Conservation (phyloP, 35 echinoderm and acorn worm genomes). For the Eucidaris tribuloides region DNA sequence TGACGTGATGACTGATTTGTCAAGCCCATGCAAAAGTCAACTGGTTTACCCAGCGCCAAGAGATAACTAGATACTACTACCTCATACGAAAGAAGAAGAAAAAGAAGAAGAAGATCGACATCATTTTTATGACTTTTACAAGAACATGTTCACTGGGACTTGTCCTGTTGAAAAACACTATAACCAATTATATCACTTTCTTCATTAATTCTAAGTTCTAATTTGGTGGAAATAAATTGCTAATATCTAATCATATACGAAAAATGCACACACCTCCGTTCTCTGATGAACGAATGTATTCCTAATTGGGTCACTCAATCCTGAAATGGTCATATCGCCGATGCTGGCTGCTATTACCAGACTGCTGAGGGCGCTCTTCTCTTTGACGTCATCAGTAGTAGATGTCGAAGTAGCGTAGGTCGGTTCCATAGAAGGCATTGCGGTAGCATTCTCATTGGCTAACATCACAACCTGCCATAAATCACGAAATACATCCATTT, state of each 20-base stretch:
- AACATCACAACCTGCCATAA: neutral
- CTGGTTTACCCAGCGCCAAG: neutral
- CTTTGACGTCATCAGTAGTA: neutral
- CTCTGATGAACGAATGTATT: constrained; percentile 16
- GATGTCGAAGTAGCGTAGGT: neutral
- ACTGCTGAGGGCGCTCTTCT: constrained; percentile 36
- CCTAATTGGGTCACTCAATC: constrained; percentile 29
- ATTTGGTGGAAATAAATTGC: no score
- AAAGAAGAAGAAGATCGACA: no score
- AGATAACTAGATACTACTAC: no score
- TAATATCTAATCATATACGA: no score
- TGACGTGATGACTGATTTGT: neutral
- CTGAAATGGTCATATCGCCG: constrained; percentile 19
- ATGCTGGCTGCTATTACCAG: constrained; percentile 41
- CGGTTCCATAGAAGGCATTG: neutral
- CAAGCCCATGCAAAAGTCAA: neutral
- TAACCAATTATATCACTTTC: no score
- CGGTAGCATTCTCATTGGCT: neutral
- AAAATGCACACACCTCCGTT: neutral
- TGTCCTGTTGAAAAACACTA: no score
- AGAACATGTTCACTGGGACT: no score
- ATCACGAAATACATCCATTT: neutral
- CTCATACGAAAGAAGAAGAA: no score
- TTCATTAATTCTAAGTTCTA: no score
- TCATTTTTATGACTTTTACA: no score